phyloP scores from a whole-genome alignment of 2,797 vertebrate genomes.

The Capromys pilorides region DNA sequence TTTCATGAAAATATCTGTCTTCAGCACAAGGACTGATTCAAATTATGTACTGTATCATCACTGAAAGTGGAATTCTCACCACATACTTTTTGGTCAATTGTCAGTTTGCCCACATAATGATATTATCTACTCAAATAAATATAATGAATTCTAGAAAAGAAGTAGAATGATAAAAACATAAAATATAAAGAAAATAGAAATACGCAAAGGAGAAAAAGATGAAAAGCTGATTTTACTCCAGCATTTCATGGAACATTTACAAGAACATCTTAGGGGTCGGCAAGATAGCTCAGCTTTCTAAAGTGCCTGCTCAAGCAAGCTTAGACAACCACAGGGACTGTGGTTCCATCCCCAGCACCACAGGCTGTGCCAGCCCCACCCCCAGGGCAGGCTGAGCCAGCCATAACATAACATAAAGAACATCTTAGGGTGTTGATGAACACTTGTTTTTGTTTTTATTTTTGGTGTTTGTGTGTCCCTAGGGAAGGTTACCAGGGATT shows the following conservation, averaged over 20 bases:
- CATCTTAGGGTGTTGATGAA: neutral
- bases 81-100: neutral
- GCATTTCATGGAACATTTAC: neutral
- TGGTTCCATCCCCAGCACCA: no score
- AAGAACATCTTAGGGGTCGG: neutral
- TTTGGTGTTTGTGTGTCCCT: neutral
- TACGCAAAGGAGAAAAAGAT: neutral
- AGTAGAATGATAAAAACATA: neutral
- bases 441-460: neutral
- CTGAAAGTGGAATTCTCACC: neutral
- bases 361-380: no score
- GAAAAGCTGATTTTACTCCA: neutral
- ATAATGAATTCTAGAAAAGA: neutral
- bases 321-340: no score
- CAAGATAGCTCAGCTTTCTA: no score
- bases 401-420: no score
- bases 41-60: neutral
- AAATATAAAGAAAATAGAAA: neutral
- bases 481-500: neutral
- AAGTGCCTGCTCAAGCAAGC: no score
- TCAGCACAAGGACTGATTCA: neutral
- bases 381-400: no score
- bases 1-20: neutral
- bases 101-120: neutral
- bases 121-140: constrained; percentile 3